These are phyloP conservation scores for Agrotis exclamationis DNA, from an alignment of 2,888 invertebrate species.

Conservation along the genomic window DNA sequence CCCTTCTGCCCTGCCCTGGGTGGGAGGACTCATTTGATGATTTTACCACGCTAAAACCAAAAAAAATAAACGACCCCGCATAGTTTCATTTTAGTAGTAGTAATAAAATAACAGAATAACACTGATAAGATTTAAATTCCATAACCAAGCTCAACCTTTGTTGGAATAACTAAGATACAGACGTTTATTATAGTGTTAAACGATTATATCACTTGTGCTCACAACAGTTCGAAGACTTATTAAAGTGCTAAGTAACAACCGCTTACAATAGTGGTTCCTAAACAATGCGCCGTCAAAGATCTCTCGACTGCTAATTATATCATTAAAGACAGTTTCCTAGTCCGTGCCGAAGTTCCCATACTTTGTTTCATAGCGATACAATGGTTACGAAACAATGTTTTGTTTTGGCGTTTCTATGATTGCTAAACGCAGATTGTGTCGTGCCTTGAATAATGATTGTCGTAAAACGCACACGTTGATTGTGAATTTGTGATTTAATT, in stretches of 20 bases:
- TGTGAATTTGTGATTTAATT: slow-evolving; percentile 46
- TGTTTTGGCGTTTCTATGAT: slow-evolving; percentile 55
- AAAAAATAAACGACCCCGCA: no score
- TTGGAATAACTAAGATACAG: slow-evolving; percentile 2
- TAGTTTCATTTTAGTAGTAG: no score
- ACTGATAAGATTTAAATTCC: slow-evolving; percentile 22
- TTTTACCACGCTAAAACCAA: no score
- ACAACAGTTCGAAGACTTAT: slow-evolving; percentile 31
- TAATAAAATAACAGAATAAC: slow-evolving; percentile 15
- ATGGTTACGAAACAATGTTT: slow-evolving; percentile 62
- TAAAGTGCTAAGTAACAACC: slow-evolving; percentile 45
- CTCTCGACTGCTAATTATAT: slow-evolving; percentile 69
- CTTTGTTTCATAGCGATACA: slow-evolving; percentile 52
- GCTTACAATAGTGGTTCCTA: slow-evolving; percentile 28
- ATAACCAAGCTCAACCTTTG: slow-evolving; percentile 38
- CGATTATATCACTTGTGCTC: slow-evolving; percentile 31
- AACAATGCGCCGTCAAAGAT: slow-evolving; percentile 62
- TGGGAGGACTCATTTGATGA: no score
- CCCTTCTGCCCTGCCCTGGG: no score
- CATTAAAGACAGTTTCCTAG: slow-evolving; percentile 75
- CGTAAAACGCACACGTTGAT: slow-evolving; percentile 30
- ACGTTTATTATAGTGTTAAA: slow-evolving; percentile 30
- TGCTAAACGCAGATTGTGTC: slow-evolving; percentile 42
- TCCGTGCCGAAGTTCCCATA: slow-evolving; percentile 63
- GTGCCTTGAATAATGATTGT: slow-evolving; percentile 53